Base-by-base conservation (phyloP, 2,888 invertebrate species). In the Drosophila yooni region DNA sequence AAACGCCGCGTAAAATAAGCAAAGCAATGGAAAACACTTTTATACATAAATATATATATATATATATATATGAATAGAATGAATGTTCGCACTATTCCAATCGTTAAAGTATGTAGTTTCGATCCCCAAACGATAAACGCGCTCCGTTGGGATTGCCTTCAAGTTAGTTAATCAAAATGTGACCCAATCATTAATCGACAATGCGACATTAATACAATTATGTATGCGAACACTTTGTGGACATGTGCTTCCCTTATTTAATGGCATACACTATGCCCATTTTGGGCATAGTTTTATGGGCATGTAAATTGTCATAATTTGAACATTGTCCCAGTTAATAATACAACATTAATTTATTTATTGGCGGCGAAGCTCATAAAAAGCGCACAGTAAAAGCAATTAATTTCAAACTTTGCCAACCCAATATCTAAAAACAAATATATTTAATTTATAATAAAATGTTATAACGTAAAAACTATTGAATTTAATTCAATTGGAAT, bases 291-390 rank as follows among this genome's bases (percentile, higher is more conserved):
- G 51, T 29, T 81, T 74, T 70, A 77, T 69, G 72, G 53, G 61
- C 66, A 57, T 60, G 78, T 78, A 79, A 81, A 79, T 73, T 71
- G 74, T 73, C 73, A 79, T 75, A 73, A 80, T 85, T 88, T 74
- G 58, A 74, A 63, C 70, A 70, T 74, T 80, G 71, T 74, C 69
- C 79, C 83, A 79, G 85, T 89, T 89, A 63, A 89, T 87, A 88
- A 78, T 89, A 79, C 77, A 53, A 63, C 79, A 78, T 88, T 88
- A 79, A 88, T 82, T 78, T 82, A 84, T 86, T 75, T 61, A 76
- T 71, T 74, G 69, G 29, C 66, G 52, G 40, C 34, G 52, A 38
- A 31, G 63, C 64, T 38, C 64, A 63, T 36, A 70, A 72, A 69
- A 59, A 64, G 66, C 57, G 48, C 50, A 56, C 61, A 80, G 79